phyloP scores from a whole-genome alignment of 2,113 vertebrate species.

The Tyto alba region DNA sequence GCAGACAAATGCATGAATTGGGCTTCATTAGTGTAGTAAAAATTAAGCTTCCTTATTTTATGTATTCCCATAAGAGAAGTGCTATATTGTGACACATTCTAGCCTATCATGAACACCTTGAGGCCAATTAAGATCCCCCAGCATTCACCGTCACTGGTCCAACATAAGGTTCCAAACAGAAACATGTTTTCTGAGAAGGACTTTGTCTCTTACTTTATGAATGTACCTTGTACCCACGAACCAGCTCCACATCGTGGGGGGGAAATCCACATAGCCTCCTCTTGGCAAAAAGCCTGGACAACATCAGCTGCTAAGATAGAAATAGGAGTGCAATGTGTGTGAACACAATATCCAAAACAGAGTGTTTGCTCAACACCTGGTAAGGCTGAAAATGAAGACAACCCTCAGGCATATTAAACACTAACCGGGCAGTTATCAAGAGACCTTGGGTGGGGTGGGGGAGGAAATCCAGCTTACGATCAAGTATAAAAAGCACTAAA shows the following conservation, averaged over 20 bases:
- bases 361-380: not conserved
- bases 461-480: not conserved
- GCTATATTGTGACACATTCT: not conserved
- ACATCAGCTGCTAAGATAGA: not conserved
- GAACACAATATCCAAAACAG: not conserved
- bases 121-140: not conserved
- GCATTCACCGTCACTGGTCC: not conserved
- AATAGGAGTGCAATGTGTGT: not conserved
- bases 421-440: not conserved
- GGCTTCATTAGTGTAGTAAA: not conserved
- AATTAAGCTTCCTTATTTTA: not conserved
- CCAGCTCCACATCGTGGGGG: not conserved
- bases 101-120: not conserved
- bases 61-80: rapidly evolving
- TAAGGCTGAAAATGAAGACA: not conserved
- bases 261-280: not conserved
- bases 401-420: not conserved
- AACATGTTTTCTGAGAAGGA: not conserved
- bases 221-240: not conserved
- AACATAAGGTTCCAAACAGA: not conserved
- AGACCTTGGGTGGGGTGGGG: not conserved
- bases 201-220: not conserved
- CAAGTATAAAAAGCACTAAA: not conserved
- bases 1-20: not conserved
- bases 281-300: not conserved